Base-by-base conservation (phyloP, 2,888 invertebrate species). In the Teinopalpus imperialis region DNA sequence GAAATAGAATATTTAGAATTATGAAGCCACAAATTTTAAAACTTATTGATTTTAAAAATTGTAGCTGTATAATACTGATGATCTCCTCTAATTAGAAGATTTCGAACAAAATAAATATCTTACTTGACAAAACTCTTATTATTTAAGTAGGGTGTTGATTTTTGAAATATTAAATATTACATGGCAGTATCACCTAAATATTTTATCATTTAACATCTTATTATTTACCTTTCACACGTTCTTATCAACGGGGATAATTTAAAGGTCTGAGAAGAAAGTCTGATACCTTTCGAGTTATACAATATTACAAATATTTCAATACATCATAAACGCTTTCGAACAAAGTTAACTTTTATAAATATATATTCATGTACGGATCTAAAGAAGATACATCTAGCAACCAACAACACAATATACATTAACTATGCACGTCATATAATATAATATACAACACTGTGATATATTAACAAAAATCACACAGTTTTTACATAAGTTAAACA, bases 331-430 rank as follows among this genome's bases (percentile, higher is more conserved):
- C 34, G 29, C 16, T 23, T 31, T n/a, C n/a, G n/a, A n/a, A n/a
- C n/a, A n/a, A n/a, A n/a, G n/a, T 32, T 18, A 40, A 39, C 39
- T 34, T 16, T 32, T 18, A 26, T 13, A 37, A 31, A 26, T 5
- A 2, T 31, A n/a, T 18, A 9, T 12, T 10, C 16, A 9, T 34
- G 34, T 13, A 24, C 10, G 14, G 27, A 16, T 35, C 32, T 35
- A 23, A 29, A 36, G 9, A 41, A 35, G 29, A 13, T 36, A 47
- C 31, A 36, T 41, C 46, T 47, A 47, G 46, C 36, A 47, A 41
- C 36, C 29, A 41, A 30, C 46, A 41, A 47, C 41, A 41, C 30
- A 47, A 43, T 40, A 44, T 46, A 43, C 34, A 45, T 46, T 41
- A 47, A 46, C 41, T 41, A 46, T 46, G n/a, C n/a, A n/a, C n/a